Base-by-base conservation (phyloP, 2,888 invertebrate genomes). In the Drosophila cognata region DNA sequence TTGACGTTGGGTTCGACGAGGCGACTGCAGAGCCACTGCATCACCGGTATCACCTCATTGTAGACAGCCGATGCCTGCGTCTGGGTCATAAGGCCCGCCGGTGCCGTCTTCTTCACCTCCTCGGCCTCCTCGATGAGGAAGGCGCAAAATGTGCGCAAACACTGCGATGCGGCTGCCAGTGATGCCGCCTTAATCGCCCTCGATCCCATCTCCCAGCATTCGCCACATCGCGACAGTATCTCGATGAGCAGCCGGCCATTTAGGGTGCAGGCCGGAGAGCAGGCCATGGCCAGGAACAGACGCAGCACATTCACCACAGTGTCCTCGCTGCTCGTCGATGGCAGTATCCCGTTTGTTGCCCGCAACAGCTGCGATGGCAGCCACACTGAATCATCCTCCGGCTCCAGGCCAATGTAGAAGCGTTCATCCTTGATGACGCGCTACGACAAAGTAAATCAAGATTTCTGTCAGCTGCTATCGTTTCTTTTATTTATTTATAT, bases 381-480 rank as follows among this genome's bases (percentile, higher is more conserved):
- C 98, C 98, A 98, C 53, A 97, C 94, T 0, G 97, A 97, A 93
- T 98, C 98, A 92, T 97, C 97, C 93, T 98, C 98, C 1, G 97
- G 97, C 92, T 98, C 98, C 78, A 97, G 95, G 31, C 97, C 97
- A 25, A 97, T 96, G 92, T 98, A 98, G 92, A 98, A 98, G 67
- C 98, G 95, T 92, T 98, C 98, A 93, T 99, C 98, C 79, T 97
- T 95, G 33, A 98, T 95, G 86, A 98, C 95, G 95, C 97, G 96
- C 98, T 98, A 28, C 18, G 21, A 25, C 6, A 29, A 51, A 51
- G 29, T 18, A 51, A 51, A n/a, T n/a, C 21, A 25, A 25, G 46
- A 16, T 25, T 25, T 46, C 25, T 25, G 16, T 46, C 46, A 46
- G 25, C 21, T 18, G 4, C 18, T 38, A 38, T 8, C 18, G 38